phyloP scores from a whole-genome alignment of 2,113 vertebrate species.

The Sturnus vulgaris region DNA sequence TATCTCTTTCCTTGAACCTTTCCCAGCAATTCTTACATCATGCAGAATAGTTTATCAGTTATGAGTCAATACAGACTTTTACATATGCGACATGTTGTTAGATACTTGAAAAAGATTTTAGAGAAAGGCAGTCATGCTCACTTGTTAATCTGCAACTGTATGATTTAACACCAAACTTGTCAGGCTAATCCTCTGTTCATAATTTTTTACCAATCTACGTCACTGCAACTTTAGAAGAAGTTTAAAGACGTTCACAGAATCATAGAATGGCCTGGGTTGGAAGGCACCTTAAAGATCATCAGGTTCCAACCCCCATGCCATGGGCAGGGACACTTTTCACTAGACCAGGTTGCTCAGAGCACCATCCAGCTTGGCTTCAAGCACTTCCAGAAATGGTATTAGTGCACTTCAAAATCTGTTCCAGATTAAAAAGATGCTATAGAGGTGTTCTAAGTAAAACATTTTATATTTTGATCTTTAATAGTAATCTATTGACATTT shows the following conservation, averaged over 20 bases:
- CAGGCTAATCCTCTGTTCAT: not conserved
- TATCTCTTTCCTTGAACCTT: not conserved
- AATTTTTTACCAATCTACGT: not conserved
- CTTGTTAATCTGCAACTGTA: not conserved
- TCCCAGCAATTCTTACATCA: not conserved
- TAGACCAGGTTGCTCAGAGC: not conserved
- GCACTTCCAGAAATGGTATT: not conserved
- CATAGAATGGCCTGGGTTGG: not conserved
- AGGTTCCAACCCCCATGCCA: not conserved
- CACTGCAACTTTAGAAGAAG: not conserved
- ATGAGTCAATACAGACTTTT: not conserved
- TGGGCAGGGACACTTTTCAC: not conserved
- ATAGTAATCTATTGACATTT: not conserved
- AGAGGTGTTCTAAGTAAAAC: not conserved
- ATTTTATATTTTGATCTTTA: not conserved
- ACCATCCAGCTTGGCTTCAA: not conserved
- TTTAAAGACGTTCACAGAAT: not conserved
- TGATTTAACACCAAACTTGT: not conserved
- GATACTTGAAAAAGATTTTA: not conserved
- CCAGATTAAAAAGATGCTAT: not conserved
- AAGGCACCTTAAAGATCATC: not conserved
- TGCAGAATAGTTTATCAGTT: not conserved
- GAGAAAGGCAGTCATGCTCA: not conserved
- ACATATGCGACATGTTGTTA: not conserved
- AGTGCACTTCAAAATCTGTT: not conserved